A percentile compares a stretch with the other conserved stretches of the same genome.
These are phyloP conservation scores for Macrosoma leucophasiata DNA, from an alignment of 2,888 invertebrate genomes.

Conservation along the genomic window DNA sequence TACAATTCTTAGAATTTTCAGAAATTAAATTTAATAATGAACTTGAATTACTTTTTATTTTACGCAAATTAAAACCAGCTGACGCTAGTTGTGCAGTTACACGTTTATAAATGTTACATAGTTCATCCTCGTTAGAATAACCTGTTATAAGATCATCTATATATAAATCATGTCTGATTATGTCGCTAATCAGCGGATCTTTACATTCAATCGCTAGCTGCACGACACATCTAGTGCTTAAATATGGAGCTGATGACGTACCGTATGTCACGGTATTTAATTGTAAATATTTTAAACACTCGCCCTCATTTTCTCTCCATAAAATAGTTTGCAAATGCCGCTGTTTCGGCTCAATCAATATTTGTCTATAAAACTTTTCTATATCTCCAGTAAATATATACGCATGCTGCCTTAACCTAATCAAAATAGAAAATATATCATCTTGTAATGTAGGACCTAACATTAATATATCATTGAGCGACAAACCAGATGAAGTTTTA, in stretches of 20 bases:
- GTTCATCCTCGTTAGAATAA: background rate
- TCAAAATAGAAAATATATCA: conserved; percentile 32
- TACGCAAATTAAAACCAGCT: conserved; percentile 9
- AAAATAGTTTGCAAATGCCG: conserved; percentile 36
- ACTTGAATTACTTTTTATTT: conserved; percentile 7
- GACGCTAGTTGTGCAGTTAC: conserved; percentile 1
- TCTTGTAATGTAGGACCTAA: conserved; percentile 35
- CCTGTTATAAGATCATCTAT: conserved; percentile 11
- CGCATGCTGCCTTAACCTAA: conserved; percentile 29
- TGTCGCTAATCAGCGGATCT: conserved; percentile 2
- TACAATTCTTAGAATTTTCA: background rate
- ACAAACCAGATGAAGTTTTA: conserved; percentile 22
- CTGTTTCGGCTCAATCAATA: conserved; percentile 29
- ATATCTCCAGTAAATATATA: conserved; percentile 37
- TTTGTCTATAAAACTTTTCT: conserved; percentile 38
- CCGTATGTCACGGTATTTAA: conserved; percentile 32
- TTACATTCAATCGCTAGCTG: conserved; percentile 9
- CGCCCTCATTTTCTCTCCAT: conserved; percentile 29
- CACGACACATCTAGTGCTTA: conserved; percentile 12
- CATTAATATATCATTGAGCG: conserved; percentile 33
- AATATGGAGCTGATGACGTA: conserved; percentile 22
- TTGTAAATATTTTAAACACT: conserved; percentile 21
- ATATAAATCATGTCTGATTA: conserved; percentile 8
- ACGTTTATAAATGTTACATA: background rate
- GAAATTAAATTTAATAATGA: conserved; percentile 1